Conservation (phyloP, 2,888 invertebrate genomes). For the Melieria omissa region DNA sequence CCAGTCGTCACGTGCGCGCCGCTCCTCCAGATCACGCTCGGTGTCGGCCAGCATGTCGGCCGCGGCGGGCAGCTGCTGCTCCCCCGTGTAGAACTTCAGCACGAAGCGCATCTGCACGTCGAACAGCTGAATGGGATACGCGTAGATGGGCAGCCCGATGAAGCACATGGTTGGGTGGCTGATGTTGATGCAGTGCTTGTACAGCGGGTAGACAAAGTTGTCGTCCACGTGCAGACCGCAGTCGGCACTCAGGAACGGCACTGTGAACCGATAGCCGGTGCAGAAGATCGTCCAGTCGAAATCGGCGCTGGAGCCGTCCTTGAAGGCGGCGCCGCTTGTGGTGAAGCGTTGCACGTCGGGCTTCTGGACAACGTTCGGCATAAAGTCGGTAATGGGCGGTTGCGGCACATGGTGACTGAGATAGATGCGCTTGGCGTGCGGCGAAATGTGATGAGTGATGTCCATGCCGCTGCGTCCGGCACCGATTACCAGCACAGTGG, state of each 20-base stretch:
- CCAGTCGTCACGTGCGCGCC: constrained; percentile 70
- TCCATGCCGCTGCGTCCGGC: constrained; percentile 88
- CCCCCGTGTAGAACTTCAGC: constrained; percentile 73
- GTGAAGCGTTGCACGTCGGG: constrained; percentile 71
- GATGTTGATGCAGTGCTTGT: constrained; percentile 86
- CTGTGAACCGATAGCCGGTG: constrained; percentile 81
- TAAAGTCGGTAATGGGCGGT: constrained; percentile 71
- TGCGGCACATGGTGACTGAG: constrained; percentile 77
- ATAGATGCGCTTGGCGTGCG: constrained; percentile 72
- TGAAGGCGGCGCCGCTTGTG: constrained; percentile 70
- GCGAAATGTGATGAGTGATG: constrained; percentile 75
- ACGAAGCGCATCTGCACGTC: constrained; percentile 79
- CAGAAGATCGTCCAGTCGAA: constrained; percentile 80
- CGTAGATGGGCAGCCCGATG: constrained; percentile 82
- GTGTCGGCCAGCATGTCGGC: constrained; percentile 74
- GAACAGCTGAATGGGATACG: constrained; percentile 84
- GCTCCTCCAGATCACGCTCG: constrained; percentile 71
- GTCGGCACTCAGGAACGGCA: constrained; percentile 77
- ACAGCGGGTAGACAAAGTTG: constrained; percentile 83
- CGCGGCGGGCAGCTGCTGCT: constrained; percentile 71
- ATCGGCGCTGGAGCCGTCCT: constrained; percentile 72
- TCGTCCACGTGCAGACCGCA: constrained; percentile 78
- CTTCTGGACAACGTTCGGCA: constrained; percentile 74
- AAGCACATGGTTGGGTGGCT: constrained; percentile 82
- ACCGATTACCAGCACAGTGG: constrained; percentile 83